Conservation (phyloP, 1,140 invertebrate species). For the Trichomalopsis sarcophagae region DNA sequence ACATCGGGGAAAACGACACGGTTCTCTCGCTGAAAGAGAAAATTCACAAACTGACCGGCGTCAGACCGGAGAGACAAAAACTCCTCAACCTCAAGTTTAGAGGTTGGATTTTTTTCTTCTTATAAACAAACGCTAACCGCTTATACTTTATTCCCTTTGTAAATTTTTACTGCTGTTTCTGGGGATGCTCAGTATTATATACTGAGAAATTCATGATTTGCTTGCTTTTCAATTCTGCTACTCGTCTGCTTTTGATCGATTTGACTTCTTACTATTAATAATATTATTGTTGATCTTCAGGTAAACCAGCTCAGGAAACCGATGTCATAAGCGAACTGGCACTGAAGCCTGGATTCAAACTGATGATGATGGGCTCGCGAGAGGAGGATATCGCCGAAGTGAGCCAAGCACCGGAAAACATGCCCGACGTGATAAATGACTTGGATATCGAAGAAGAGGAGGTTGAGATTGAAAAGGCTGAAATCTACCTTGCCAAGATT, state of each 20-base stretch:
- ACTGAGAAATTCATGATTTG: too few species aligned
- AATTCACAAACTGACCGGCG: slow-evolving; percentile 88
- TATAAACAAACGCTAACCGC: background rate
- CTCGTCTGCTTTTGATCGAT: too few species aligned
- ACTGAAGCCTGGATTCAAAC: slow-evolving; percentile 91
- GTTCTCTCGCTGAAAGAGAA: slow-evolving; percentile 86
- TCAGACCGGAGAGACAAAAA: slow-evolving; percentile 93
- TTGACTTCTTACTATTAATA: too few species aligned
- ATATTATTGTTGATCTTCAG: slow-evolving; percentile 72
- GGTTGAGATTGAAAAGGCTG: slow-evolving; percentile 87
- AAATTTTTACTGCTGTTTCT: too few species aligned
- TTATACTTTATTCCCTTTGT: too few species aligned
- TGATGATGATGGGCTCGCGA: slow-evolving; percentile 97
- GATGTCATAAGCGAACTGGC: slow-evolving; percentile 82
- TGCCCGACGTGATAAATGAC: slow-evolving; percentile 91
- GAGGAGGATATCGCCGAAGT: slow-evolving; percentile 93
- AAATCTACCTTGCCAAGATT: slow-evolving; percentile 87
- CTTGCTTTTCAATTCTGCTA: too few species aligned
- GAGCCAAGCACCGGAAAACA: slow-evolving; percentile 84
- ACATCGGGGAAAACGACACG: slow-evolving; percentile 82
- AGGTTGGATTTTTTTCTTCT: slow-evolving; percentile 77
- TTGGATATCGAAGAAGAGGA: slow-evolving; percentile 92
- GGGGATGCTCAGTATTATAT: too few species aligned
- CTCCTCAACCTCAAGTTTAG: slow-evolving; percentile 93
- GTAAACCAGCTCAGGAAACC: slow-evolving; percentile 87